These are phyloP conservation scores for Craseonycteris thonglongyai DNA, from an alignment of 2,113 vertebrate species.

Conservation along the genomic window DNA sequence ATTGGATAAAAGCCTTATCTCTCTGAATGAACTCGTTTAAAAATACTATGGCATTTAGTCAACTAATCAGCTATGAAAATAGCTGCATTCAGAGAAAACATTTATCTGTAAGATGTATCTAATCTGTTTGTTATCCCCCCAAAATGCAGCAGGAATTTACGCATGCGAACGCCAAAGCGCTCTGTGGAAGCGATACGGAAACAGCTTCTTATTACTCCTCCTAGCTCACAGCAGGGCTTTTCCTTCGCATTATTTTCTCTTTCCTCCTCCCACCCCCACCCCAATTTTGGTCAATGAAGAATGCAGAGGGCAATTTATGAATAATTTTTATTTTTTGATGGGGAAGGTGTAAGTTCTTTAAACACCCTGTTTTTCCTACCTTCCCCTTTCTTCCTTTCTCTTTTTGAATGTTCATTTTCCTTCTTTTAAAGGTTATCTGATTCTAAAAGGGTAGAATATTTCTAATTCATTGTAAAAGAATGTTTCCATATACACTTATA, in stretches of 20 bases:
- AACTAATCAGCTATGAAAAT: constrained; percentile 37
- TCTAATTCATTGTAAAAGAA: constrained; percentile 49
- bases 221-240: not conserved
- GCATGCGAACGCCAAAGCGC: not conserved
- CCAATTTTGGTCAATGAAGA: not conserved
- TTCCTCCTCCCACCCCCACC: too few relatives aligned
- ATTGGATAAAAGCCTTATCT: constrained; percentile 42
- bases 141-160: not conserved
- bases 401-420: not conserved
- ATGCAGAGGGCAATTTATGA: not conserved
- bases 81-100: constrained; percentile 25
- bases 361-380: not conserved
- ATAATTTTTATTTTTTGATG: not conserved
- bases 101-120: constrained; percentile 21
- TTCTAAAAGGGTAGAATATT: constrained; percentile 5
- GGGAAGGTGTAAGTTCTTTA: not conserved
- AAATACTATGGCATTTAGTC: constrained; percentile 39
- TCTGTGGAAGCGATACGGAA: not conserved
- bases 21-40: constrained; percentile 32
- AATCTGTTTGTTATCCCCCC: not conserved
- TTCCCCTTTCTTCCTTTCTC: not conserved
- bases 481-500: constrained; percentile 9
- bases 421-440: constrained; percentile 39
- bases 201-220: not conserved
- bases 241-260: not conserved